Conservation (phyloP, 2,888 invertebrate genomes). For the Nezara viridula region DNA sequence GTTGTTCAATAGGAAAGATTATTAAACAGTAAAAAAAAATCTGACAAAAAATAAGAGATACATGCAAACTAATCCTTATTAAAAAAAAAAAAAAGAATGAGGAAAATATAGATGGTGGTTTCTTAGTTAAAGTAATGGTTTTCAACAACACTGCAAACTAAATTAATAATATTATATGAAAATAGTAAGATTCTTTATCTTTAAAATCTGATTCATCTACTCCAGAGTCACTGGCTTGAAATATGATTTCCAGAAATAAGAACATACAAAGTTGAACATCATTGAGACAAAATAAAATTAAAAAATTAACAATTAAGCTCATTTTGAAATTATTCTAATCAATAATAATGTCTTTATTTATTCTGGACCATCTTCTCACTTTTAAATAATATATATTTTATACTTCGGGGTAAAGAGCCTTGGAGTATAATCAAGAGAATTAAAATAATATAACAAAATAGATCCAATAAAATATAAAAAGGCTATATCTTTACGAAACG, state of each 20-base stretch:
- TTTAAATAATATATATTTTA: too few species aligned
- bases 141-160: not conserved
- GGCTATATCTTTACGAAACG: too few species aligned
- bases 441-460: too few species aligned
- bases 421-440: too few species aligned
- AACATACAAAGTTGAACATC: not conserved
- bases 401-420: too few species aligned
- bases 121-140: not conserved
- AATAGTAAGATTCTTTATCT: not conserved
- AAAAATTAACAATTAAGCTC: too few species aligned
- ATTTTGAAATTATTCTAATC: too few species aligned
- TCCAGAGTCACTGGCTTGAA: not conserved
- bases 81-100: not conserved
- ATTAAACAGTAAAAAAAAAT: not conserved
- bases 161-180: not conserved
- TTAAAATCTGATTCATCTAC: not conserved
- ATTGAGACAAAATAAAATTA: not conserved
- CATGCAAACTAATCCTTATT: accelerated
- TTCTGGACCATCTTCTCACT: too few species aligned
- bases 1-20: constrained; percentile 57
- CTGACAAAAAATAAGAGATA: not conserved
- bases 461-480: too few species aligned
- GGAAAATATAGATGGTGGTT: not conserved
- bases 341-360: too few species aligned
- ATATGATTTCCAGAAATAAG: not conserved